Evolutionary conservation across 2,113 vertebrate species (phyloP).

Genomic region (Nycticryphes semicollaris): DNA sequence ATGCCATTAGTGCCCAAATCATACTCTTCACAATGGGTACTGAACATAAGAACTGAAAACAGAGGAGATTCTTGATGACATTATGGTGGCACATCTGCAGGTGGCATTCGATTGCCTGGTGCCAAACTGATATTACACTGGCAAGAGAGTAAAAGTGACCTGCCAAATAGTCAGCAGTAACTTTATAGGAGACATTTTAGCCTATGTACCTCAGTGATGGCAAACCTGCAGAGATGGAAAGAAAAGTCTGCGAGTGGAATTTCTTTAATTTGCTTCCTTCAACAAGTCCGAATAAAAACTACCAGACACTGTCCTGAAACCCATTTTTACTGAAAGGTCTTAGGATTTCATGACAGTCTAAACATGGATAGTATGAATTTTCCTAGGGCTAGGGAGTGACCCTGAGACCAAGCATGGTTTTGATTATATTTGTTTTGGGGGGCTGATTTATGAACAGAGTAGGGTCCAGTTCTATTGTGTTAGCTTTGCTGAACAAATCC

Average conservation of each 20-base stretch:
- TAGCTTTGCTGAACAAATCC: neutral
- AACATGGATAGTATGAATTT: neutral
- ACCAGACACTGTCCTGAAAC: neutral
- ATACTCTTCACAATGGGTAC: neutral
- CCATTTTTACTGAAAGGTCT: neutral
- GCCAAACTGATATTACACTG: neutral
- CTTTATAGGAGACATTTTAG: neutral
- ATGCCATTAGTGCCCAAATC: neutral
- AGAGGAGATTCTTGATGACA: neutral
- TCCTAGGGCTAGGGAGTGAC: neutral
- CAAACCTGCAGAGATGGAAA: neutral
- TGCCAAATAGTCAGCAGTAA: neutral
- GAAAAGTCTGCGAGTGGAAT: neutral
- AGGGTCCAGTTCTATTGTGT: neutral
- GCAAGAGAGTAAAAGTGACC: neutral
- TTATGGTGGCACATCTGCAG: neutral
- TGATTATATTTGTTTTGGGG: neutral
- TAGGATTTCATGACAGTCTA: neutral
- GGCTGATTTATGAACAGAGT: neutral
- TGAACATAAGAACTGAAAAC: neutral
- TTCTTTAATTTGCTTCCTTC: neutral
- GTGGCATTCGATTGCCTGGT: neutral
- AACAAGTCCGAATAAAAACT: neutral
- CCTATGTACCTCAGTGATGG: neutral
- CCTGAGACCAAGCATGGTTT: neutral